These are phyloP conservation scores for Venusia cambrica DNA, from an alignment of 2,888 invertebrate genomes.

Conservation along the genomic window DNA sequence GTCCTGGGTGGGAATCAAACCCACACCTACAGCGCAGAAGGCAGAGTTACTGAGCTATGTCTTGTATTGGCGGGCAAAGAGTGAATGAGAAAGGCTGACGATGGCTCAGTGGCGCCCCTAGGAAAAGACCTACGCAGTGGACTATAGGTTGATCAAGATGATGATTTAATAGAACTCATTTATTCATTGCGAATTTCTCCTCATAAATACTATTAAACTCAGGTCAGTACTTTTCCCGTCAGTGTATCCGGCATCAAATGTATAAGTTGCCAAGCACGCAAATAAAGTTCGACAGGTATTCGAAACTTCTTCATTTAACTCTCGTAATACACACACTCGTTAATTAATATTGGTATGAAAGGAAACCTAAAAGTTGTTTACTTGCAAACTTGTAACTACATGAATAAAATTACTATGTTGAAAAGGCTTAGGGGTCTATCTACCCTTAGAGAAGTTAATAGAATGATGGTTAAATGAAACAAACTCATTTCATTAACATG, in stretches of 20 bases:
- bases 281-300: conserved; percentile 61
- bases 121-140: too few relatives aligned
- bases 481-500: conserved; percentile 46
- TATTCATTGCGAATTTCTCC: too few relatives aligned
- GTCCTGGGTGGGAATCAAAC: too few relatives aligned
- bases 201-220: too few relatives aligned
- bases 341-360: conserved; percentile 73
- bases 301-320: conserved; percentile 62
- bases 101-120: too few relatives aligned
- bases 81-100: too few relatives aligned
- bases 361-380: conserved; percentile 70
- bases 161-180: too few relatives aligned
- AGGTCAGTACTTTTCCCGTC: too few relatives aligned
- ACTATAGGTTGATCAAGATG: too few relatives aligned
- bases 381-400: conserved; percentile 51
- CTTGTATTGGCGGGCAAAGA: too few relatives aligned
- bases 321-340: conserved; percentile 58
- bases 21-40: too few relatives aligned
- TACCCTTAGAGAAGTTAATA: conserved; percentile 55
- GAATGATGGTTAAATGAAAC: conserved; percentile 55
- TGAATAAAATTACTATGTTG: conserved; percentile 55
- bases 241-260: conserved; percentile 1
- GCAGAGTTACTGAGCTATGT: too few relatives aligned
- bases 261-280: conserved; percentile 42
- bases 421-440: conserved; percentile 53